Conservation (phyloP, 2,888 invertebrate species). For the Hetaerina titia region DNA sequence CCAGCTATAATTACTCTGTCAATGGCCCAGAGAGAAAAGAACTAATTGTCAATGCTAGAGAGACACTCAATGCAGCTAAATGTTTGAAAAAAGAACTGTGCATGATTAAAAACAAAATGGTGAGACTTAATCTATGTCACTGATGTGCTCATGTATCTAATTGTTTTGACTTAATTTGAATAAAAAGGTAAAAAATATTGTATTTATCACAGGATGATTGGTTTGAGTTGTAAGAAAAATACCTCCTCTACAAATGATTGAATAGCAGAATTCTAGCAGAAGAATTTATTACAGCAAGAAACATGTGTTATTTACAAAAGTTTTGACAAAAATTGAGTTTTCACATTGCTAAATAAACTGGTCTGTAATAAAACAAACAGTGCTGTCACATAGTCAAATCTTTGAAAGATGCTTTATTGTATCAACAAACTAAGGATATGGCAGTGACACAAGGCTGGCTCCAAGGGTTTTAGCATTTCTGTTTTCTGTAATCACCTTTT, state of each 20-base stretch:
- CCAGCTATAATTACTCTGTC: background rate
- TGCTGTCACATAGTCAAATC: background rate
- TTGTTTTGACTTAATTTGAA: background rate
- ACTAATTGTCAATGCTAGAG: background rate
- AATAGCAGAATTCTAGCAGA: background rate
- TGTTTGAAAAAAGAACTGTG: background rate
- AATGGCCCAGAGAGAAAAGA: background rate
- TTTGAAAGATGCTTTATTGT: background rate
- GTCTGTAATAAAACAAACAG: background rate
- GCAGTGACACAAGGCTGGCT: background rate
- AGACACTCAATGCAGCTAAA: background rate
- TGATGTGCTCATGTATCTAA: background rate
- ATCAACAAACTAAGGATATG: background rate
- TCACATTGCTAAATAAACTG: background rate
- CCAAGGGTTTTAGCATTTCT: background rate
- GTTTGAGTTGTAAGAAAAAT: background rate
- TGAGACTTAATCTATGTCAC: background rate
- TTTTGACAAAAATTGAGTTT: slow-evolving; percentile 24
- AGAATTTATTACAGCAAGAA: slow-evolving; percentile 46
- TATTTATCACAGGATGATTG: background rate
- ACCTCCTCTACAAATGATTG: background rate
- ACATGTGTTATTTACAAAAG: slow-evolving; percentile 55
- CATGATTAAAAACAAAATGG: background rate
- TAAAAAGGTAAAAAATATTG: background rate
- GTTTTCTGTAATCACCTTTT: background rate